Base-by-base conservation (phyloP, 2,113 vertebrate genomes). In the Thryonomys swinderianus region DNA sequence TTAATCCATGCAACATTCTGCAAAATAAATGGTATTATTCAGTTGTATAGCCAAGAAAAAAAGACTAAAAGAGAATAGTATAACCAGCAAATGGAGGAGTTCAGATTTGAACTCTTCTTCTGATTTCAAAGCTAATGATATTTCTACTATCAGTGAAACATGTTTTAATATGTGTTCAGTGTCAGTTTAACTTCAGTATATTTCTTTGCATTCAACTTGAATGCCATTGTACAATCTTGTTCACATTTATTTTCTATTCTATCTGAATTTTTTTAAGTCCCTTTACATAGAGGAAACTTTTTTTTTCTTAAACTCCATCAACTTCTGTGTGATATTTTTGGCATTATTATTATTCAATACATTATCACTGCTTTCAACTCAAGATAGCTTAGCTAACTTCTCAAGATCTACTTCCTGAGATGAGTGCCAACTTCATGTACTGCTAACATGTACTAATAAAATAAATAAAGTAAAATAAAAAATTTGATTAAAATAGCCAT, bases 81-180 rank as follows among this genome's bases (percentile, higher is more conserved):
- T 18, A 88, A 53, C 9, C 48, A 92, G 51, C 17, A 94, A 96
- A 88, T 55, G 37, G 76, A 87, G 37, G 62, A 53, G 5, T 11
- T 53, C 76, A 89, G 7, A 86, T 92, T 40, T 85, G 40, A 91
- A 61, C 18, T 20, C 30, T 7, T 80, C 27, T 78, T 92, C 37
- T 93, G 73, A 93, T 59, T 88, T 93, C 84, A 94, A 69, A 88
- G 40, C 21, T 91, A 48, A 73, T 86, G 83, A 55, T 89, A 86
- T 87, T 94, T 34, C 59, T 67, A 48, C 51, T 82, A n/a, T 82
- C 61, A 84, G 62, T 95, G 48, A 1, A 83, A 32, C 37, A 23
- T 71, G 66, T 76, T 90, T 83, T 6, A 89, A 66, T 83, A 37
- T 69, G 37, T 45, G 27, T 80, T 71, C 64, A 74, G 34, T 83